Percentiles rank a stretch among this genome's conserved stretches.
Conservation (phyloP, 2,113 vertebrate genomes). For the Psammodynastes pulverulentus region DNA sequence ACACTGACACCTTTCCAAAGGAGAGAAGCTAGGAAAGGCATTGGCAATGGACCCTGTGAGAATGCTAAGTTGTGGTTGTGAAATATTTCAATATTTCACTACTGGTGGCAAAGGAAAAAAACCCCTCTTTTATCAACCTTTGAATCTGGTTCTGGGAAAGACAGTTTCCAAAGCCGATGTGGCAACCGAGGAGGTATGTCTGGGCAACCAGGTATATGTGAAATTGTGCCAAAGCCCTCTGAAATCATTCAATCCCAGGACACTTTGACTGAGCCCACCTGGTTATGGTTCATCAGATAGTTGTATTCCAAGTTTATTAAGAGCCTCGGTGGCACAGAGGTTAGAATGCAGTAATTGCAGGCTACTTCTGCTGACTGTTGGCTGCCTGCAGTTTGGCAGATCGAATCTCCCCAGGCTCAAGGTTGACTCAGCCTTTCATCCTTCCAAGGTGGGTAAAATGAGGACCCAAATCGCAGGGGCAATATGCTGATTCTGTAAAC, state of each 20-base stretch:
- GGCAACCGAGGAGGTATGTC: constrained; percentile 70
- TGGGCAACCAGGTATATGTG: constrained; percentile 63
- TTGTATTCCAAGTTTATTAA: constrained; percentile 18
- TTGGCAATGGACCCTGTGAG: neutral
- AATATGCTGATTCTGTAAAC: too few species aligned
- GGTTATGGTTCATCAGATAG: constrained; percentile 13
- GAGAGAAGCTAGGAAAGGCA: neutral
- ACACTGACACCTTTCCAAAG: neutral
- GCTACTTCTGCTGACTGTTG: too few species aligned
- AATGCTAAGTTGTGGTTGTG: neutral
- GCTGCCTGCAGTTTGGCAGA: too few species aligned
- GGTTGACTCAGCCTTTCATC: too few species aligned
- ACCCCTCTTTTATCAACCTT: neutral
- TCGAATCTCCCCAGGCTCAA: too few species aligned
- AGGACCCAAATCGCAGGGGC: too few species aligned
- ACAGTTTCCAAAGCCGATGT: constrained; percentile 63
- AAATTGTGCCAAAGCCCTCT: constrained; percentile 58
- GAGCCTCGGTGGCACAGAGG: too few species aligned
- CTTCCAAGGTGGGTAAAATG: too few species aligned
- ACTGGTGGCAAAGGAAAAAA: neutral
- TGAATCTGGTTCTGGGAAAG: constrained; percentile 7
- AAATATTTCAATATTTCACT: neutral
- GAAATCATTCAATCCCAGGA: constrained; percentile 41
- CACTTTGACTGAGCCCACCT: constrained; percentile 35
- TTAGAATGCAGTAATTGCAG: too few species aligned